These are phyloP conservation scores for Patiria miniata DNA, from an alignment of 35 echinoderm and acorn worm species.

Conservation along the genomic window DNA sequence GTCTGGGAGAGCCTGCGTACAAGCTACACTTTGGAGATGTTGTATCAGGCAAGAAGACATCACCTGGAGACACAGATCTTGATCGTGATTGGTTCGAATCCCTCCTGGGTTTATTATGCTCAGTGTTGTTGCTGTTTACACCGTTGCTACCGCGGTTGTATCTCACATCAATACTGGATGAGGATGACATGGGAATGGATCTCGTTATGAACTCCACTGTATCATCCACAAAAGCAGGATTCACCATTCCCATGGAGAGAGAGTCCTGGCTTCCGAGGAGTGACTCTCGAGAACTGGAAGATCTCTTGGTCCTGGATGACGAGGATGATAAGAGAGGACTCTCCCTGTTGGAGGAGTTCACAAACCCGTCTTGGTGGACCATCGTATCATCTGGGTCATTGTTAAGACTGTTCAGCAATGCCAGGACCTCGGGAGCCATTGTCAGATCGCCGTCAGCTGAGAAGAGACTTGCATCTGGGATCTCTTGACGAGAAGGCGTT, in stretches of 20 bases:
- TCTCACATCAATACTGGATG: slow-evolving; percentile 38
- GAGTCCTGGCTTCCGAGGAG: slow-evolving; percentile 48
- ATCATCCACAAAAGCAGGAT: slow-evolving; percentile 83
- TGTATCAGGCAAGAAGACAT: slow-evolving; percentile 80
- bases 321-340: slow-evolving; percentile 4
- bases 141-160: not conserved
- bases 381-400: slow-evolving; percentile 19
- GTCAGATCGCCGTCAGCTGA: not conserved
- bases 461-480: slow-evolving; percentile 2
- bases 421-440: slow-evolving; percentile 38
- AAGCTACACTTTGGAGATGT: slow-evolving; percentile 3
- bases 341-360: slow-evolving; percentile 7
- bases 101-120: slow-evolving; percentile 36
- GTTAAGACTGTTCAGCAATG: slow-evolving; percentile 31
- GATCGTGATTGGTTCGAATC: slow-evolving; percentile 60
- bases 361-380: not conserved
- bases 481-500: not conserved
- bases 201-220: slow-evolving; percentile 53
- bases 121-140: not conserved
- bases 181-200: slow-evolving; percentile 42
- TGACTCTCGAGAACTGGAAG: slow-evolving; percentile 58
- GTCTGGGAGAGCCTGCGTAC: slow-evolving; percentile 10
- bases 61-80: slow-evolving; percentile 61
- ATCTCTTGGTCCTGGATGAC: slow-evolving; percentile 36
- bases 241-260: slow-evolving; percentile 51